Evolutionary conservation across 2,797 vertebrate genomes (phyloP).

Genomic region (Morus bassanus): DNA sequence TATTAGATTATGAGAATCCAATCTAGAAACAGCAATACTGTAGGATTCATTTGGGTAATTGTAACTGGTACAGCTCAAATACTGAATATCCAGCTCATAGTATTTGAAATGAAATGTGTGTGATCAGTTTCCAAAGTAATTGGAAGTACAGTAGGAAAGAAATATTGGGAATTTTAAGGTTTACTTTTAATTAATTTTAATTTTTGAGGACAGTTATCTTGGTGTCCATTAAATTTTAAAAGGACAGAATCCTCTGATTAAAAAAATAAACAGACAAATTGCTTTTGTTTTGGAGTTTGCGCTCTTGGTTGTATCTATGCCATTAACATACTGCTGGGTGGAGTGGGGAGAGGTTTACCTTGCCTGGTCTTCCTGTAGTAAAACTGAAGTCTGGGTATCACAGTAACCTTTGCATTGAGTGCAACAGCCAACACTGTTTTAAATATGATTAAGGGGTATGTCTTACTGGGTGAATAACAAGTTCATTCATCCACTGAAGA

Average conservation of each 20-base stretch:
- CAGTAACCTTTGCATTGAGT: neutral
- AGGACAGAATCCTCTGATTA: neutral
- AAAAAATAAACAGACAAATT: neutral
- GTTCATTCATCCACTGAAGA: neutral
- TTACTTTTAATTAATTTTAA: neutral
- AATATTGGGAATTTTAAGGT: neutral
- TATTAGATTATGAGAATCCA: neutral
- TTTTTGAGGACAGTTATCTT: neutral
- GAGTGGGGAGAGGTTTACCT: neutral
- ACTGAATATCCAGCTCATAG: neutral
- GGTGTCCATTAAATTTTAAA: neutral
- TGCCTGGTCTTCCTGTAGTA: neutral
- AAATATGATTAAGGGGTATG: neutral
- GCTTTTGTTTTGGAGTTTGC: neutral
- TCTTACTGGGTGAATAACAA: neutral
- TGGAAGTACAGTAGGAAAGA: neutral
- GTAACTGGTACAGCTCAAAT: neutral
- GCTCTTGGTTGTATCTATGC: neutral
- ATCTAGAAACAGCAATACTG: neutral
- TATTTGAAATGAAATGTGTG: neutral
- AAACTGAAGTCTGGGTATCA: neutral
- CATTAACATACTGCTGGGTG: accelerated
- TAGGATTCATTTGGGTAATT: neutral
- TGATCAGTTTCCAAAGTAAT: neutral
- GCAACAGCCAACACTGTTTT: neutral